Evolutionary conservation across 2,888 invertebrate genomes (phyloP), one percentile per base, ranked within the genome.

Genomic region (Campaea margaritaria): DNA sequence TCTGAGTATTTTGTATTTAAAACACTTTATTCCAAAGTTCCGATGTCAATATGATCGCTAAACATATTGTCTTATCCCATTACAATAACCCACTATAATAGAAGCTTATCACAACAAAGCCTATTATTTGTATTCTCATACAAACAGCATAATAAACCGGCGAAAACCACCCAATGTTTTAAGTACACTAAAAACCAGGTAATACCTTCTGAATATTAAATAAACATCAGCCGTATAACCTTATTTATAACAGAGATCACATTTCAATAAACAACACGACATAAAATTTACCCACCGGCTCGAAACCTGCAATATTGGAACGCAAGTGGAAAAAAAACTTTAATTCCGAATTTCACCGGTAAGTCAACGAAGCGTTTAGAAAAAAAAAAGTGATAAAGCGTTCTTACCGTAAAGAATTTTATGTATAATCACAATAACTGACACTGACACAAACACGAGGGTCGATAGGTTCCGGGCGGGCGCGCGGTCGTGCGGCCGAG

Each of bases 401-500:
- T 13, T 42, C 70, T 71, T 65, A 71, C 70, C 69, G 68, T 65
- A 14, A 53, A 41, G 50, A 58, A 42, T 44, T 49, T 56, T 55
- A 47, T 47, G 58, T 49, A 48, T 54, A 66, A 75, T 74, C 78
- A 78, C 80, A 76, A 75, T 70, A 77, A 79, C 74, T 70, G 72
- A 68, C 70, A 80, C 78, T 75, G 70, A 68, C 67, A 78, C 73
- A 67, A 74, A 79, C 76, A 75, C 83, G 83, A 81, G 39, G 83
- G 78, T 78, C 78, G 79, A 79, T 78, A 76, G 57, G 70, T 60
- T 62, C 2, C 14, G 65, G 62, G 57, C 58, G 65, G 62, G 59
- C 68, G 65, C 68, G 66, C 69, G 67, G 60, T 64, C 89, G 88
- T 84, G 85, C 84, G 80, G 66, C 73, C 80, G 63, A 67, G 69